phyloP scores from a whole-genome alignment of 2,113 vertebrate genomes.

The Glaucomys volans region DNA sequence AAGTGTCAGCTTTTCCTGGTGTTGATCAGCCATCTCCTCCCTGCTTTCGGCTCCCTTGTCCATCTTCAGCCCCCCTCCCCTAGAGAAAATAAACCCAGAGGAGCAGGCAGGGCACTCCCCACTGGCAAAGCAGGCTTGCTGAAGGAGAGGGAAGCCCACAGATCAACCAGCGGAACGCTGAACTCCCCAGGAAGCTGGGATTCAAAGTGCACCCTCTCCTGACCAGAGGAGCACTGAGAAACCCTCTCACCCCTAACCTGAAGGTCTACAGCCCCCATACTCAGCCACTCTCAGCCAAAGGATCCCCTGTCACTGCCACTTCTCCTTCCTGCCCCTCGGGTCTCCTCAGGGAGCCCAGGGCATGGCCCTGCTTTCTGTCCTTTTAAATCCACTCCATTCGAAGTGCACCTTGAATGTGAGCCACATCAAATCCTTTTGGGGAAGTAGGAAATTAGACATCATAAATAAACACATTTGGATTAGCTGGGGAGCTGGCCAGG shows the following conservation, averaged over 20 bases:
- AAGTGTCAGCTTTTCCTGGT: background rate
- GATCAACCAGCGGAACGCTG: background rate
- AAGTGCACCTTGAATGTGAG: conserved; percentile 38
- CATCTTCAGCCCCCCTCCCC: background rate
- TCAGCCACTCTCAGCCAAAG: background rate
- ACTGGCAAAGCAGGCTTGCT: background rate
- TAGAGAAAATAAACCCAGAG: background rate
- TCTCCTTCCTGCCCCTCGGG: background rate
- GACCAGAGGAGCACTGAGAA: background rate
- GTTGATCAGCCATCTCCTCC: background rate
- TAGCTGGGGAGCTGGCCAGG: background rate
- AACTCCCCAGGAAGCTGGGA: background rate
- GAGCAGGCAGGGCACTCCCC: background rate
- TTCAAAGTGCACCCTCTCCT: too few relatives aligned
- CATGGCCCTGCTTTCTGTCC: background rate
- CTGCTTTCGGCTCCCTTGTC: too few relatives aligned
- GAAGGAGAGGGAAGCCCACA: background rate
- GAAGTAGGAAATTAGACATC: conserved; percentile 57
- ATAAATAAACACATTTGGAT: conserved; percentile 66
- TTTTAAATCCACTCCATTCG: conserved; percentile 21
- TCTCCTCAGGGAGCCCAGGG: background rate
- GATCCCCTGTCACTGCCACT: rapidly evolving
- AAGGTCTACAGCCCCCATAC: too few relatives aligned
- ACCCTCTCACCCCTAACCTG: background rate
- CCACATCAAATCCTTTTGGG: conserved; percentile 53